Evolutionary conservation across 2,888 invertebrate genomes (phyloP).

Genomic region (Alloplasta piceator): DNA sequence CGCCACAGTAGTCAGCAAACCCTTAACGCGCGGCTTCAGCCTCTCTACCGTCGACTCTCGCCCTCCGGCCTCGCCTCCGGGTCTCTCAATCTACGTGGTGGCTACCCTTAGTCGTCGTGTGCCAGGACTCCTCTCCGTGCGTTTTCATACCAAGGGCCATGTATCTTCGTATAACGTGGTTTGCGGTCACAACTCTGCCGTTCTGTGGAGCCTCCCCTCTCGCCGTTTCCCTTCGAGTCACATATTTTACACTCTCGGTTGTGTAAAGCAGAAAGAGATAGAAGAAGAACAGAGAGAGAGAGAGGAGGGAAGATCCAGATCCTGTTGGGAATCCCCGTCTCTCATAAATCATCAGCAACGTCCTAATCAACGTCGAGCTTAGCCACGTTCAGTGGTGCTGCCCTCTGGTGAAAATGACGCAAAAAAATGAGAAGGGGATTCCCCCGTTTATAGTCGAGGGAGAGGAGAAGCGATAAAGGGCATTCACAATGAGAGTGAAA

Average conservation of each 20-base stretch:
- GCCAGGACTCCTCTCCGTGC: slow-evolving; percentile 12
- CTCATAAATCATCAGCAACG: slow-evolving; percentile 64
- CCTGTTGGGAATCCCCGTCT: slow-evolving; percentile 63
- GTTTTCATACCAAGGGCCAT: slow-evolving; percentile 34
- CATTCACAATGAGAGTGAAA: too few species aligned
- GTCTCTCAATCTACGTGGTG: slow-evolving; percentile 4
- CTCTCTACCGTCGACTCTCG: background rate
- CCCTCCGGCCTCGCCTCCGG: background rate
- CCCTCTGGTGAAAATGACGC: background rate
- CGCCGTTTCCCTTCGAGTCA: slow-evolving; percentile 48
- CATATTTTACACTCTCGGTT: slow-evolving; percentile 64
- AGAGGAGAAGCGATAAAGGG: too few species aligned
- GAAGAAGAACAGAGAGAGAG: slow-evolving; percentile 21
- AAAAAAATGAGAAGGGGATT: background rate
- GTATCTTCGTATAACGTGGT: slow-evolving; percentile 64
- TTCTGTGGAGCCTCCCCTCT: slow-evolving; percentile 35
- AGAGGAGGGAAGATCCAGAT: slow-evolving; percentile 13
- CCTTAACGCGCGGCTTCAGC: slow-evolving; percentile 53
- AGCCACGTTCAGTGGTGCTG: slow-evolving; percentile 44
- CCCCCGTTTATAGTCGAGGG: background rate
- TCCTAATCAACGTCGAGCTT: slow-evolving; percentile 66
- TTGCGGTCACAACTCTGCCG: slow-evolving; percentile 54
- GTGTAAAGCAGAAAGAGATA: slow-evolving; percentile 33
- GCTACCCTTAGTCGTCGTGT: slow-evolving; percentile 3
- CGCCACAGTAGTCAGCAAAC: slow-evolving; percentile 62